phyloP scores from a whole-genome alignment of 2,113 vertebrate genomes.

The Talpa occidentalis region DNA sequence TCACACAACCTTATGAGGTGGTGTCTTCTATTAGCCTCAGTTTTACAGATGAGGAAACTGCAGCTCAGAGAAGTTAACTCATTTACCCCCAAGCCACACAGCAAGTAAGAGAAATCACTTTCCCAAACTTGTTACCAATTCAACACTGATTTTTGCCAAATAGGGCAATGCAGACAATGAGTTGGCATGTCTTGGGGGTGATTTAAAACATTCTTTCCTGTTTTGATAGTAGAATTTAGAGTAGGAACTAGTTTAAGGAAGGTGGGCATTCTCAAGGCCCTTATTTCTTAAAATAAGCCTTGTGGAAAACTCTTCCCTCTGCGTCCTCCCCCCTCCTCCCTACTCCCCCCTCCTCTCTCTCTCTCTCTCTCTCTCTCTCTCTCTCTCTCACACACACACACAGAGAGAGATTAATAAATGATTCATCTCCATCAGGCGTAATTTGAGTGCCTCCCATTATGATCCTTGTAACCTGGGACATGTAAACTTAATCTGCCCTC shows the following conservation, averaged over 20 bases:
- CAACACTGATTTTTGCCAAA: conserved; percentile 11
- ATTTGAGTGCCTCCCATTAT: conserved; percentile 55
- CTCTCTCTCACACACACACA: background rate
- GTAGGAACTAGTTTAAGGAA: background rate
- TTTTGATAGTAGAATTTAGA: background rate
- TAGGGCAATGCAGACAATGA: background rate
- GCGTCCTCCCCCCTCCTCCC: no score
- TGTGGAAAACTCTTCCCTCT: background rate
- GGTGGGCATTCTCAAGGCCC: background rate
- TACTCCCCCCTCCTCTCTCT: no score
- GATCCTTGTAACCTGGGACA: conserved; percentile 47
- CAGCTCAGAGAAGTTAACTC: background rate
- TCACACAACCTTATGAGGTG: no score
- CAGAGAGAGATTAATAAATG: conserved; percentile 54
- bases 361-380: no score
- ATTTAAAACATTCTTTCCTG: background rate
- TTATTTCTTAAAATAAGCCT: background rate
- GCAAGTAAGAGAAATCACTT: background rate
- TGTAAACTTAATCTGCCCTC: conserved; percentile 13
- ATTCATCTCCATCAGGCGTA: conserved; percentile 48
- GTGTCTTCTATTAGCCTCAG: background rate
- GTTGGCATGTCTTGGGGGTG: background rate
- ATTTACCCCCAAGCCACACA: background rate
- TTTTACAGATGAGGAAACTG: background rate
- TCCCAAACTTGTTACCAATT: background rate